Base-by-base conservation (phyloP, 2,888 invertebrate species). In the Mesoligia furuncula region DNA sequence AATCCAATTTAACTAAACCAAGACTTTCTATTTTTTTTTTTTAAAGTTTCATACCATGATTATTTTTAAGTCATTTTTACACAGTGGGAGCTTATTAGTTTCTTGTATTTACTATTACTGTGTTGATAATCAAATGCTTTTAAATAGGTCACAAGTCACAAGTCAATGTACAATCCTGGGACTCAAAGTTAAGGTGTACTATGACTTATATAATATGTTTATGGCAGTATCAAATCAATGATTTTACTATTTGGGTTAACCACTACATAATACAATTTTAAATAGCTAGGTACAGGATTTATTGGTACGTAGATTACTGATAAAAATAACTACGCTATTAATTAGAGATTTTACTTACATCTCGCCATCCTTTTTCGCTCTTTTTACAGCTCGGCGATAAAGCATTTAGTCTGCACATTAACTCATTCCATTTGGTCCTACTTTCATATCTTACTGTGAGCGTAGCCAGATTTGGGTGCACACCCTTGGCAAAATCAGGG, bases 401-500 rank as follows among this genome's bases (percentile, higher is more conserved):
- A 45, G 51, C 42, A 54, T 76, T 76, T 54, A 76, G 64, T 31
- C 0, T 27, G 36, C 36, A 64, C 31, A 54, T 54, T 54, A 76
- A 54, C n/a, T 76, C 62, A 13, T 76, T 45, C 76, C 76, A 76
- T 45, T 36, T 48, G 17, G 17, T 51, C 20, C 31, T 64, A n/a
- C 45, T 59, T 59, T 75, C 75, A 11, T 31, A 42, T 74, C 73
- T 73, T 31, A 57, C n/a, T 57, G 73, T 42, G n/a, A 45, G 74
- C 20, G 45, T 13, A n/a, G 59, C 57, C 4, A 45, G 6, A 45
- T 74, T 74, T 45, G 64, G 71, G 27, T 64, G 15, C n/a, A 74
- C 9, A 59, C 74, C 75, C 39, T 48, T 75, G 31, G 75, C 75
- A 31, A 75, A 75, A 3, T 61, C 75, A 75, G 75, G 75, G 39